Evolutionary conservation across 1,140 invertebrate species (phyloP), one percentile per base, ranked within the genome.

Genomic region (Cydia amplana): DNA sequence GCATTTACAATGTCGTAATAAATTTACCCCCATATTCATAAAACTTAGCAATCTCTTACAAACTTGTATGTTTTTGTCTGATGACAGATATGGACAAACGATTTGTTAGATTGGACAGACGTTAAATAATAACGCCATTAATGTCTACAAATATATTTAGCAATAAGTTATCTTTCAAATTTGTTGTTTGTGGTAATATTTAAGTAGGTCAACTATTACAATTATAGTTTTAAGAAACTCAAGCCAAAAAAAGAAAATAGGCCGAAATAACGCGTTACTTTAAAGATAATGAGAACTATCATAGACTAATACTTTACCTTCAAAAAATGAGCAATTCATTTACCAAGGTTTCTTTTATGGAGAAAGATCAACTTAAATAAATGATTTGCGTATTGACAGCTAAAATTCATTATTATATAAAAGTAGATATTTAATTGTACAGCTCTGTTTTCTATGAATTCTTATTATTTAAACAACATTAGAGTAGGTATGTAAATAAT

Each of bases 401-500:
- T 36, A 36, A 40, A 40, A 32, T 3, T 32, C 32, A 32, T 32
- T 32, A 32, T 32, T 32, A 32, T 43, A 43, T 7, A 12, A 43
- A 46, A 46, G 49, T 85, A 84, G 79, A 32, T 80, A 84, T 74
- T 43, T 63, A 85, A 83, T 77, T 84, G 83, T 85, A 85, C 80
- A 83, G 80, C 72, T 83, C 70, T 82, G 40, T 43, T 12, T 12
- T 43, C 32, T 32, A 32, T 32, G 5, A 32, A 32, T 32, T 32
- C 32, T 5, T 32, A 32, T 32, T 32, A 6, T 32, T 32, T 32
- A 32, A 32, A 5, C 32, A 6, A 32, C 32, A 32, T 79, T 76
- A 51, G 4, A 32, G 6, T 32, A 18, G n/a, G 75, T 80, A 76
- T 80, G 81, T 82, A 85, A 84, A 84, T 81, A 83, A 40, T 7